Evolutionary conservation across 2,113 vertebrate genomes (phyloP).

Genomic region (Anolis carolinensis): DNA sequence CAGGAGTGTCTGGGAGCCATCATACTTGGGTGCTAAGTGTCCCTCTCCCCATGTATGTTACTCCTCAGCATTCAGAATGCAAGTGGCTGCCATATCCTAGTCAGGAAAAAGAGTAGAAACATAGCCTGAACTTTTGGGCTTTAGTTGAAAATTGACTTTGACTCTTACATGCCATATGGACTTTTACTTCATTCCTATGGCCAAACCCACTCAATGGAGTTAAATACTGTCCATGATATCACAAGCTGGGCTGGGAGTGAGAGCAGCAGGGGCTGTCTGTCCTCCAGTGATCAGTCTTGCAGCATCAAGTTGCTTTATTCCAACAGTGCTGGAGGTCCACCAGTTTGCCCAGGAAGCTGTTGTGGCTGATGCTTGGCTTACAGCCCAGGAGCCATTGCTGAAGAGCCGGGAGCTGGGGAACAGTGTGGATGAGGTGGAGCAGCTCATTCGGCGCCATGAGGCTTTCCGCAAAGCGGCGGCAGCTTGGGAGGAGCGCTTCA

Average conservation of each 20-base stretch:
- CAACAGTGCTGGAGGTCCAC: constrained; percentile 90
- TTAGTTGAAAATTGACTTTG: no score
- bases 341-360: constrained; percentile 96
- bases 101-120: not conserved
- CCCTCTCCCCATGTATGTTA: not conserved
- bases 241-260: not conserved
- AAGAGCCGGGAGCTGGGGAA: constrained; percentile 89
- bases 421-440: constrained; percentile 95
- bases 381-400: constrained; percentile 89
- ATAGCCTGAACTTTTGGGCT: not conserved
- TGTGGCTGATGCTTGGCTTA: constrained; percentile 93
- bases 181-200: no score
- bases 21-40: not conserved
- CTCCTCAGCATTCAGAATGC: not conserved
- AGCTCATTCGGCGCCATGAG: constrained; percentile 92
- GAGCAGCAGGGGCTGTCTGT: not conserved
- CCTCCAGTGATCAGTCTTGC: not conserved
- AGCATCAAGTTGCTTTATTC: no score
- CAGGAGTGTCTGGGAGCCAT: not conserved
- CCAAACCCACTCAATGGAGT: no score
- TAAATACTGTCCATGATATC: not conserved
- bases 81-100: not conserved
- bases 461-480: constrained; percentile 92
- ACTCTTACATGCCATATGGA: accelerated
- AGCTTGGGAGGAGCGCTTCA: constrained; percentile 94